Base-by-base conservation (phyloP, 2,888 invertebrate species). In the Eledona agricola region DNA sequence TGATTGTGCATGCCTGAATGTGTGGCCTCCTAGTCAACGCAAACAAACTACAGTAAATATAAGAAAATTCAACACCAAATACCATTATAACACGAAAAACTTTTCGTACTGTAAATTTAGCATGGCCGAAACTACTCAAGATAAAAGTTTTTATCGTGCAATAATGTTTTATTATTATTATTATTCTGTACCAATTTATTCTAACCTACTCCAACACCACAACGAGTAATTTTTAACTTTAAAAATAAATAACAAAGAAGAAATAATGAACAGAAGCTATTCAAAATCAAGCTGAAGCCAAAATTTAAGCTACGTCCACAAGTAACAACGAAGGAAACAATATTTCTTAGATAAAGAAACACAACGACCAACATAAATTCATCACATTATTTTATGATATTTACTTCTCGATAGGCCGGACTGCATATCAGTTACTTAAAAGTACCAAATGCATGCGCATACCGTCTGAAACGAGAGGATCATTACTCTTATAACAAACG, bases 1-100 rank as follows among this genome's bases (percentile, higher is more conserved):
- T 69, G 69, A 70, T 69, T 72, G 73, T 72, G 73, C 75, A 74
- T 75, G 74, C 74, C 73, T 72, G 73, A 71, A 73, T 73, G 74
- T 75, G 74, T 71, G 72, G 72, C 71, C 71, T 74, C 74, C 75
- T 75, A 75, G 63, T 73, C 66, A 75, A 74, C 70, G 72, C 72
- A 75, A 74, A 72, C 71, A 72, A 71, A 75, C 73, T 74, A 74
- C 73, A 69, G 71, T 73, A 71, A 73, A 72, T 72, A 72, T 62
- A 65, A 65, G 63, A 70, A n/a, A 58, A 62, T 56, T 63, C 49
- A 61, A 62, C 49, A 60, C 57, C 65, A 62, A 70, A 62, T 58
- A 60, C 59, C 66, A 66, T 64, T 65, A 63, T 62, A 57, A 65
- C 63, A 63, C 62, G 58, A 43, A 46, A 51, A 57, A 56, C 55